Evolutionary conservation across 2,797 vertebrate species (phyloP).

Genomic region (Coregonus sp.): DNA sequence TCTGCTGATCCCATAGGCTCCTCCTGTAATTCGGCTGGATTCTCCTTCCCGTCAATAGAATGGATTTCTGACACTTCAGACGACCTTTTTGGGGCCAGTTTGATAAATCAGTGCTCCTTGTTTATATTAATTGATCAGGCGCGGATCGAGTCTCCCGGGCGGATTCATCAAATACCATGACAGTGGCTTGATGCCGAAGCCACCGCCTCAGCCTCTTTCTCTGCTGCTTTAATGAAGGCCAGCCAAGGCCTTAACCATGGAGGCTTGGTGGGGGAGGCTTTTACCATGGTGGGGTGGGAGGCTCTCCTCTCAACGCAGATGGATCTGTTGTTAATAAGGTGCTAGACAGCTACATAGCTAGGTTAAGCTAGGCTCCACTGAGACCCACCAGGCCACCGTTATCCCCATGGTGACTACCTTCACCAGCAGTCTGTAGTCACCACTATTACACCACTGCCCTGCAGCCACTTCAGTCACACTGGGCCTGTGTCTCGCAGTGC

Average conservation of each 20-base stretch:
- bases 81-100: constrained; percentile 70
- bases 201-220: not conserved
- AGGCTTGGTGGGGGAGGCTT: not conserved
- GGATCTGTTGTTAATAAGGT: not conserved
- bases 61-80: constrained; percentile 84
- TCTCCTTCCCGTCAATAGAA: constrained; percentile 80
- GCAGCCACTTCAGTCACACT: not conserved
- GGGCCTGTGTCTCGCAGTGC: not conserved
- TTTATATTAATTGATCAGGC: constrained; percentile 88
- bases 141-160: constrained; percentile 70
- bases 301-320: not conserved
- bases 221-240: not conserved
- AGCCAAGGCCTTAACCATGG: not conserved
- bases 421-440: too few relatives aligned
- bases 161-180: constrained; percentile 80
- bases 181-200: constrained; percentile 59
- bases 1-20: constrained; percentile 88
- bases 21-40: constrained; percentile 82
- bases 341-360: not conserved
- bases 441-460: too few relatives aligned
- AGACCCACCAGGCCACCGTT: not conserved
- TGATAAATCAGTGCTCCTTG: constrained; percentile 85
- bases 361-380: not conserved
- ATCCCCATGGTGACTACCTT: not conserved
- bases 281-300: not conserved